Evolutionary conservation across 2,797 vertebrate species (phyloP), one percentile per base, ranked within the genome.

Genomic region (Anas bahamensis): DNA sequence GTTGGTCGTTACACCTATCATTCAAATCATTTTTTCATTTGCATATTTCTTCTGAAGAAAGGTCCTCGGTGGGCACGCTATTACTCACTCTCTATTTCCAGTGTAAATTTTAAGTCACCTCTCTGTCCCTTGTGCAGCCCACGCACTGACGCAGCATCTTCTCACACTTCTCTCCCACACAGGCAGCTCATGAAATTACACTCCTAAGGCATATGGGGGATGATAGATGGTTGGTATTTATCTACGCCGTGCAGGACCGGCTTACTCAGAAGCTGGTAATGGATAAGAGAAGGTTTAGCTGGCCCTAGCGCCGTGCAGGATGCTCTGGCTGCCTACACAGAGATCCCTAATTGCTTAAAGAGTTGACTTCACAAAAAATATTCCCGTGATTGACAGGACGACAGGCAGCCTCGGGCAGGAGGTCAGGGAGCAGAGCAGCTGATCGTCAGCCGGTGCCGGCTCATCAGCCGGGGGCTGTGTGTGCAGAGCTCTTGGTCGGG

Each of bases 81-180:
- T 95, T 95, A 93, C 89, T 96, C 93, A 93, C 74, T 71, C 84
- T 86, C 89, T 94, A 88, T 95, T 96, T 89, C 89, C 95, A 94
- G 90, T 76, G 86, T 57, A 91, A 92, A 93, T 93, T 91, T 79
- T 56, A 92, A 95, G 83, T 96, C 92, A 89, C 92, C 94, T 77
- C 87, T 93, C 94, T 92, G 89, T 95, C 92, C 93, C 89, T 78
- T 33, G 37, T 52, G 85, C 90, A 93, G 74, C 95, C 96, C 90
- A 95, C 95, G 65, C 93, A 95, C 82, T 96, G 95, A 96, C 85
- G 93, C 93, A 94, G 92, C 94, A 93, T 92, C 94, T 95, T 92
- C 93, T 94, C 94, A 82, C 94, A 84, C 87, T 91, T 92, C 89
- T 82, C 95, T 95, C 96, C 94, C 95, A 95, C 94, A 68, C 94